These are phyloP conservation scores for Phyto melanocephala DNA, from an alignment of 2,888 invertebrate species.

Conservation along the genomic window DNA sequence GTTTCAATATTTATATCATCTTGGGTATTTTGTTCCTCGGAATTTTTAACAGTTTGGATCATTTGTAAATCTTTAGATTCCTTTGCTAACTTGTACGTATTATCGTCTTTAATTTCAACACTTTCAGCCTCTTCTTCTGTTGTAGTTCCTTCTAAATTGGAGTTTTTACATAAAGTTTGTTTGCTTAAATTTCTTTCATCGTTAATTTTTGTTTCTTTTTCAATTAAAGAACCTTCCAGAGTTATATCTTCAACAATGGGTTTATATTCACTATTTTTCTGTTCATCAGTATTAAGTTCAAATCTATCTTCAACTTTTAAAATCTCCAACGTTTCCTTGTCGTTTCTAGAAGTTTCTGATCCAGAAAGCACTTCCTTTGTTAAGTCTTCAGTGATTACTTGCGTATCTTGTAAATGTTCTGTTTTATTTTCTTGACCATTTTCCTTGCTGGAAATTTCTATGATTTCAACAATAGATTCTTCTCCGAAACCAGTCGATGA, in stretches of 20 bases:
- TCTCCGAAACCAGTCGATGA: slow-evolving; percentile 48
- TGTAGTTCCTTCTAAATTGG: neutral
- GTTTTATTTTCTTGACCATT: neutral
- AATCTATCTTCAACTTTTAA: neutral
- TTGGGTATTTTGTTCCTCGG: neutral
- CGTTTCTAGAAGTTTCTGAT: neutral
- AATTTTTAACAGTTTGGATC: neutral
- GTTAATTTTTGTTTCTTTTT: slow-evolving; percentile 35
- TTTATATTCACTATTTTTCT: slow-evolving; percentile 32
- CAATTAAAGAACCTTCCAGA: slow-evolving; percentile 46
- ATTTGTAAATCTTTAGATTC: neutral
- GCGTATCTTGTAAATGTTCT: neutral
- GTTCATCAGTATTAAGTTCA: neutral
- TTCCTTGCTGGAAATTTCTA: neutral
- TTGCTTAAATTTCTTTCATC: neutral
- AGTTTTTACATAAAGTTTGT: slow-evolving; percentile 7
- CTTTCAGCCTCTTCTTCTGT: slow-evolving; percentile 2
- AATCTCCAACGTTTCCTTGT: neutral
- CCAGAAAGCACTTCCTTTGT: neutral
- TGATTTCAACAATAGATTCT: slow-evolving; percentile 25
- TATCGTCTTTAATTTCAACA: slow-evolving; percentile 22
- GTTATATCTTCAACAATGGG: slow-evolving; percentile 61
- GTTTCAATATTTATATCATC: neutral
- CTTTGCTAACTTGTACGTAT: neutral
- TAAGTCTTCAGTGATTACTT: too few relatives aligned